Conservation (phyloP, 2,113 vertebrate genomes). For the Miniopterus natalensis region DNA sequence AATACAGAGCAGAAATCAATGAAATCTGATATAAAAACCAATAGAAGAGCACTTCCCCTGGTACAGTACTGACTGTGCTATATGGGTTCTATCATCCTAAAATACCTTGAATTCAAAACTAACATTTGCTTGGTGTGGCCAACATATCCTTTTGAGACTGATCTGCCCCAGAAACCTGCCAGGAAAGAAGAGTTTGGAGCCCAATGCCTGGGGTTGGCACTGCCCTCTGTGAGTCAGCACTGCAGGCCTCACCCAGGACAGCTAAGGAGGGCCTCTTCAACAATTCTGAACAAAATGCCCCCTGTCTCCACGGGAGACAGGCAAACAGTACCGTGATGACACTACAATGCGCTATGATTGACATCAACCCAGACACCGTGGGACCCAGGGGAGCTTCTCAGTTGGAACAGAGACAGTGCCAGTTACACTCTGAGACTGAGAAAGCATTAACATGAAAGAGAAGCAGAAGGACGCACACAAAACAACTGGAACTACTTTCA, state of each 20-base stretch:
- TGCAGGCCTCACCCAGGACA: not conserved
- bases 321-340: not conserved
- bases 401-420: not conserved
- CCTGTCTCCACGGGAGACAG: not conserved
- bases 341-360: not conserved
- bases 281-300: not conserved
- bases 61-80: not conserved
- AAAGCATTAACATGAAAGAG: not conserved
- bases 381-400: not conserved
- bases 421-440: not conserved
- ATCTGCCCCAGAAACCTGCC: not conserved
- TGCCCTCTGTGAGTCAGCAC: not conserved
- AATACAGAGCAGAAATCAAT: constrained; percentile 7
- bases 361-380: not conserved
- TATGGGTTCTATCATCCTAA: not conserved
- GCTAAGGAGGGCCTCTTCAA: not conserved
- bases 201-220: not conserved
- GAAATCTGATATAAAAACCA: constrained; percentile 36
- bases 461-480: not conserved
- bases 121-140: not conserved
- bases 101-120: not conserved
- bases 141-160: not conserved
- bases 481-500: not conserved
- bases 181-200: not conserved
- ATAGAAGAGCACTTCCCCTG: not conserved